Evolutionary conservation across 2,113 vertebrate species (phyloP), one percentile per base, ranked within the genome.

Genomic region (Lepus timidus): DNA sequence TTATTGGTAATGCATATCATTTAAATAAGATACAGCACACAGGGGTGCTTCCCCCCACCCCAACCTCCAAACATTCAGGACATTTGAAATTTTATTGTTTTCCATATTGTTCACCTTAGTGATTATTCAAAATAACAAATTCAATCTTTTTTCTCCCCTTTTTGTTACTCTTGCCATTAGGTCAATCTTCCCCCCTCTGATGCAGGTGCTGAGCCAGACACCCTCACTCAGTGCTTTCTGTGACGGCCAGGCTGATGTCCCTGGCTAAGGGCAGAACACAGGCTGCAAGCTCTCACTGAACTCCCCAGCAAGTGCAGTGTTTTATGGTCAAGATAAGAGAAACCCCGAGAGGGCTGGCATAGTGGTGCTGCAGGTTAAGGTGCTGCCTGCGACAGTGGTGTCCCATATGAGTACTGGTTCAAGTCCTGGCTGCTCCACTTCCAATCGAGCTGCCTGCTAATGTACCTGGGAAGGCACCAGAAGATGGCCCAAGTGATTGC

Each of bases 291-390:
- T 31, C 71, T 93, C 36, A 25, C 1, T 29, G 67, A 85, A 93
- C 36, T 67, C 61, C 44, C 44, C 44, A 44, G 44, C 44, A 44
- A 44, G 44, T 44, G 44, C 6, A 44, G 12, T 36, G 1, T 85
- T 91, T 90, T 93, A 39, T 85, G 70, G 39, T 88, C 14, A 44
- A 65, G 55, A 88, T 73, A 73, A 73, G 70, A 73, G 39, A 73
- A 27, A 44, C 22, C 20, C 22, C 4, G 20, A 23, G 23, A 25
- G 62, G 25, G 23, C 20, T 22, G 62, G 17, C 55, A 58, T 13
- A 58, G 55, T 58, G 55, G 55, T 58, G 55, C 55, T 16, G 55
- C 55, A 58, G 44, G 44, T 44, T 44, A 44, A 44, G 44, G 6
- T 44, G 44, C 44, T 44, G 44, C 44, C 44, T 44, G 44, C 7